A percentile compares a stretch with the other conserved stretches of the same genome.
These are phyloP conservation scores for Caenorhabditis zanzibari DNA, from an alignment of 2,888 invertebrate genomes.

Conservation along the genomic window DNA sequence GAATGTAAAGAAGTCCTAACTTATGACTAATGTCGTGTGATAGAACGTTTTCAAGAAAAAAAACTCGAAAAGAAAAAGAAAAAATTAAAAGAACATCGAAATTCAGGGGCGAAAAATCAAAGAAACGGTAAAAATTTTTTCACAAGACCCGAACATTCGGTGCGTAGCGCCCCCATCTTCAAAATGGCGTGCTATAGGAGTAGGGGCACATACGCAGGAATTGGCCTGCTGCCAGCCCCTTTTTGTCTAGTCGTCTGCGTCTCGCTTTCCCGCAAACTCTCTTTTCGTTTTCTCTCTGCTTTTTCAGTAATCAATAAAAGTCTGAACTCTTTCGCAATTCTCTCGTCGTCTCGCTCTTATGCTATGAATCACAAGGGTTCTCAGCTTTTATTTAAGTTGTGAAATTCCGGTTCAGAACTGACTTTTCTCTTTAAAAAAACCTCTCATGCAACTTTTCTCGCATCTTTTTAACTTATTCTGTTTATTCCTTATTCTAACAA, in stretches of 20 bases:
- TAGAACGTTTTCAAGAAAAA: not conserved
- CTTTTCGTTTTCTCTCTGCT: slow-evolving; percentile 22
- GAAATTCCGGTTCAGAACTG: slow-evolving; percentile 33
- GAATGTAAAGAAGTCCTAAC: not conserved
- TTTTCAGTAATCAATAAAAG: not conserved
- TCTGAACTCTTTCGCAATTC: slow-evolving; percentile 47
- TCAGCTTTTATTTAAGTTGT: slow-evolving; percentile 51
- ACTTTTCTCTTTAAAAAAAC: slow-evolving; percentile 16
- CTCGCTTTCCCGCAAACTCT: slow-evolving; percentile 5
- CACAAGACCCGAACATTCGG: slow-evolving; percentile 64
- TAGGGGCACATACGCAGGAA: slow-evolving; percentile 61
- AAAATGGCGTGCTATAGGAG: slow-evolving; percentile 63
- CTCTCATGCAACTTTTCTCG: not conserved
- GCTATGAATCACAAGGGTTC: slow-evolving; percentile 50
- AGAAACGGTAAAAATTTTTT: slow-evolving; percentile 46
- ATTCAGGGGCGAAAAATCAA: slow-evolving; percentile 19
- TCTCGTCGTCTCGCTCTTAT: slow-evolving; percentile 34
- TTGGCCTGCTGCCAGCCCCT: slow-evolving; percentile 58
- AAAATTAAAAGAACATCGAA: slow-evolving; percentile 10
- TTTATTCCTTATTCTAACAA: not conserved
- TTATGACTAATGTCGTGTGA: not conserved
- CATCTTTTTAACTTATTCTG: slow-evolving; percentile 6
- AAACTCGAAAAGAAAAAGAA: not conserved
- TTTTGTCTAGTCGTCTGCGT: slow-evolving; percentile 8
- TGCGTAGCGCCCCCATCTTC: slow-evolving; percentile 64